Percentiles rank a stretch among this genome's conserved stretches.
Conservation (phyloP, 64 coral and sea anemone genomes). For the Montipora foliosa region DNA sequence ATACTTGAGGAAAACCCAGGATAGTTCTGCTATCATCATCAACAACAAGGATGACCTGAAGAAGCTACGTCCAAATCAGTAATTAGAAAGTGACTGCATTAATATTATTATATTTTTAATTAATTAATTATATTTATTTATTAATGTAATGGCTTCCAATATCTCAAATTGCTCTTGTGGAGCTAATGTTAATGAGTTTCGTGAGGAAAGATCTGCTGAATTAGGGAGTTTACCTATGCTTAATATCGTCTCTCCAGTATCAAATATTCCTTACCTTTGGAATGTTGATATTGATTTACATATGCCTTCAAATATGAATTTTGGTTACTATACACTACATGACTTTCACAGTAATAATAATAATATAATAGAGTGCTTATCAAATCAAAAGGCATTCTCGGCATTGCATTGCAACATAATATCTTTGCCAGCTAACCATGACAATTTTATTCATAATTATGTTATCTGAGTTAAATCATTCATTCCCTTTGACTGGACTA, state of each 20-base stretch:
- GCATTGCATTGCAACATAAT: conserved; percentile 45
- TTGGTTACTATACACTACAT: conserved; percentile 64
- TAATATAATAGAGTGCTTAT: background rate
- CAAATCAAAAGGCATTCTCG: conserved; percentile 18
- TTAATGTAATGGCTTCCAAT: too few species aligned
- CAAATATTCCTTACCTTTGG: background rate
- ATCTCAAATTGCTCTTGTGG: too few species aligned
- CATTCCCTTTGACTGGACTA: conserved; percentile 57
- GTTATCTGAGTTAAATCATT: conserved; percentile 43
- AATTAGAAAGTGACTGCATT: too few species aligned
- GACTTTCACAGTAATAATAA: conserved; percentile 21
- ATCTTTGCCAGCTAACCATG: conserved; percentile 28
- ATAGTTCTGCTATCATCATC: too few species aligned
- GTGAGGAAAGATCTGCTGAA: too few species aligned
- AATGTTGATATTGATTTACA: background rate
- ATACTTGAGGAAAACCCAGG: too few species aligned
- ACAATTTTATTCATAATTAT: background rate
- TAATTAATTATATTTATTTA: too few species aligned
- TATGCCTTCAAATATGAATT: background rate
- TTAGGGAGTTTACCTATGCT: too few species aligned
- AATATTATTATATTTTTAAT: too few species aligned
- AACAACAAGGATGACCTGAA: too few species aligned
- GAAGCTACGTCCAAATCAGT: too few species aligned
- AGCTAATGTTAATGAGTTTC: too few species aligned
- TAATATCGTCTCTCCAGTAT: background rate